These are phyloP conservation scores for Neotoxoptera formosana DNA, from an alignment of 1,140 invertebrate genomes.

Conservation along the genomic window DNA sequence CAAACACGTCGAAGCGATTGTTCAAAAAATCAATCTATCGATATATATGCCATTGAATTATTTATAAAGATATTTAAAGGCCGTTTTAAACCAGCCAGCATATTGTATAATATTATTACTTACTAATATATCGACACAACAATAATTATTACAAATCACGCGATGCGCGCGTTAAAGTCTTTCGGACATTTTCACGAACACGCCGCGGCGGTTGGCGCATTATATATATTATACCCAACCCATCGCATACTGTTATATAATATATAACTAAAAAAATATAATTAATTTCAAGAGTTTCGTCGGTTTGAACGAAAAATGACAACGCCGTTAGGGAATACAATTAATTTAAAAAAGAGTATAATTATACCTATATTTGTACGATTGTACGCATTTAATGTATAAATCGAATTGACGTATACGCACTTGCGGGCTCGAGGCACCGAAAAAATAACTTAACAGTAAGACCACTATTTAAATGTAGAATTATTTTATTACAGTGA, in stretches of 20 bases:
- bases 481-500: neutral
- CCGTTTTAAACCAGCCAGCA: neutral
- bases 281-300: neutral
- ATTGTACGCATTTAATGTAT: neutral
- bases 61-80: neutral
- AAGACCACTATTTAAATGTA: neutral
- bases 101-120: too few relatives aligned
- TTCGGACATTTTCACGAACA: neutral
- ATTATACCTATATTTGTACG: neutral
- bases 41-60: neutral
- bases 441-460: neutral
- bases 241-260: too few relatives aligned
- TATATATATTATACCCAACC: too few relatives aligned
- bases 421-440: neutral
- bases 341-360: neutral
- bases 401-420: neutral
- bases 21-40: neutral
- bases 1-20: neutral
- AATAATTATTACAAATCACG: neutral
- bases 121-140: neutral
- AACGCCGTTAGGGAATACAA: neutral
- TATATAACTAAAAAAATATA: too few relatives aligned
- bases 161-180: neutral
- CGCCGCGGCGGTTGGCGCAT: too few relatives aligned
- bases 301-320: neutral